A percentile compares a stretch with the other conserved stretches of the same genome.
phyloP scores from a whole-genome alignment of 1,140 invertebrate genomes.

The Cyphomyrmex costatus region DNA sequence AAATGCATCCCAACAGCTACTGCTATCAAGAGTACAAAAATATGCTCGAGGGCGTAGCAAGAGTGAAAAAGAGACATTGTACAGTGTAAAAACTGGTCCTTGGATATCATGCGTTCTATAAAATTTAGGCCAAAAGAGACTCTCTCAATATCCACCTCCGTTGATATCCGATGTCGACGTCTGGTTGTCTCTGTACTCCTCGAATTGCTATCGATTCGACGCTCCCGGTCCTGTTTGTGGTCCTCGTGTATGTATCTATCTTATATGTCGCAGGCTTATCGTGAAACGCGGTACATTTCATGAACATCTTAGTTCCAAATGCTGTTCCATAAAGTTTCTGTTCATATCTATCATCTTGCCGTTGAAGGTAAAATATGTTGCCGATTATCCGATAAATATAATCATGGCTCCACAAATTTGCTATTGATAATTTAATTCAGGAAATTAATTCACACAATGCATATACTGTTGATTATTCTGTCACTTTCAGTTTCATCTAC shows the following conservation, averaged over 20 bases:
- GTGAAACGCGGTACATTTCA: conserved; percentile 26
- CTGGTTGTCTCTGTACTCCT: conserved; percentile 32
- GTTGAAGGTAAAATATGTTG: not conserved
- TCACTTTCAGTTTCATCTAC: not conserved
- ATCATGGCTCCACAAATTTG: not conserved
- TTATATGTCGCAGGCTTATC: conserved; percentile 31
- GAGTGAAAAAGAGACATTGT: not conserved
- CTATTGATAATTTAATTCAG: not conserved
- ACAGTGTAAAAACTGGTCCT: not conserved
- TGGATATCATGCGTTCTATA: not conserved
- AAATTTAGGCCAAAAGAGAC: not conserved
- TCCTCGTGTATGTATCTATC: conserved; percentile 31
- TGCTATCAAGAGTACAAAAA: conserved; percentile 26
- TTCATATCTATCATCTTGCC: not conserved
- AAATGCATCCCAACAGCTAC: conserved; percentile 30
- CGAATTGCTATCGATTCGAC: conserved; percentile 49
- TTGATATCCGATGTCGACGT: conserved; percentile 2
- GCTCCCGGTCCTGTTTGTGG: conserved; percentile 19
- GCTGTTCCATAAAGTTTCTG: not conserved
- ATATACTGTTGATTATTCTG: too few relatives aligned
- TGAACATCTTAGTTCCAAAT: conserved; percentile 37
- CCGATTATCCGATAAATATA: not conserved
- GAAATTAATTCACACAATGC: not conserved
- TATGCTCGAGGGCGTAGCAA: not conserved
- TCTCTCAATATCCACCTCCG: not conserved